Evolutionary conservation across 23 tunicate genomes (phyloP), one percentile per base, ranked within the genome.

Genomic region (Aplidium turbinatum): DNA sequence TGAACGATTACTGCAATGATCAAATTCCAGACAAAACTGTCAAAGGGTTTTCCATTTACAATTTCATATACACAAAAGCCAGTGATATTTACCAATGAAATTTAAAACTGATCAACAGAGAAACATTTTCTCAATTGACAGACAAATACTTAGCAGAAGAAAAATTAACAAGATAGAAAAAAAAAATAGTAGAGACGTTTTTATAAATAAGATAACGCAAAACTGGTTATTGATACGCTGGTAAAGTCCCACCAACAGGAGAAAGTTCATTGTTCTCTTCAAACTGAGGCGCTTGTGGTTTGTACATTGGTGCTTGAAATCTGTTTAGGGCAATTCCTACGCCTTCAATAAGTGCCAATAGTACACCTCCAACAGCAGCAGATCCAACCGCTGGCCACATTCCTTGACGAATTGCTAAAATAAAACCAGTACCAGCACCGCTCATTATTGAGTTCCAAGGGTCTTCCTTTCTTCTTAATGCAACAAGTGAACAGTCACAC

Each of bases 371-470:
- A 6, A 94, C 92, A 9, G 87, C 92, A 28, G 89, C 99, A 0
- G 98, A 86, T 2, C 79, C 88, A 38, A 93, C 68, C 4, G 89
- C 87, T n/a, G 83, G 84, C 31, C 73, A 48, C 79, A 86, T 76
- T 27, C 98, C 98, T 57, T 94, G 99, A 50, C 99, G 40, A 18
- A 87, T 72, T 28, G 99, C 99, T 33, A 94, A 53, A 33, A 94
- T 74, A 71, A 94, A 94, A 31, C 99, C 99, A 26, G 99, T 94
- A 5, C 94, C 89, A 21, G 94, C 99, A 0, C 97, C 97, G 62
- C 91, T 84, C 70, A 91, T 78, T 9, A 91, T 91, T 0, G 97
- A 84, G 57, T 91, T 91, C 97, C 97, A 91, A 21, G 97, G 97
- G 39, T 91, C 97, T 68, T 91, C 90, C 72, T 95, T 95, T 58